Percentiles rank a stretch among this genome's conserved stretches.
Conservation (phyloP, 2,888 invertebrate species). For the Melanostoma scalare region DNA sequence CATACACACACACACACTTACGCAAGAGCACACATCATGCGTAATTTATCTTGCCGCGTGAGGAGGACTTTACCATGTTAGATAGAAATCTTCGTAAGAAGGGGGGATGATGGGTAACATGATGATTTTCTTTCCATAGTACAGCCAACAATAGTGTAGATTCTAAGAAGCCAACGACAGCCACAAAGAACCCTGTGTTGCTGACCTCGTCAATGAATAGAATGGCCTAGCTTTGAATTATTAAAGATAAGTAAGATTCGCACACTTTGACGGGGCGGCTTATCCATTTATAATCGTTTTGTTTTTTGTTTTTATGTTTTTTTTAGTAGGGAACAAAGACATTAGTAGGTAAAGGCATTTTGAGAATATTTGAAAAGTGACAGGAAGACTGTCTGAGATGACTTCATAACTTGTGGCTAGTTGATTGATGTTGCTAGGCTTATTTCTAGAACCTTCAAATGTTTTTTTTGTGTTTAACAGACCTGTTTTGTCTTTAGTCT, state of each 20-base stretch:
- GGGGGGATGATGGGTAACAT: not conserved
- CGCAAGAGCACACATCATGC: not conserved
- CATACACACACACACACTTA: not conserved
- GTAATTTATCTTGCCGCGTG: slow-evolving; percentile 15
- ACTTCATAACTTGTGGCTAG: slow-evolving; percentile 17
- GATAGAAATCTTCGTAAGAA: not conserved
- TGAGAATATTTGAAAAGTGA: not conserved
- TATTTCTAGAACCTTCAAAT: too few relatives aligned
- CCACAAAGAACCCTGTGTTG: slow-evolving; percentile 30
- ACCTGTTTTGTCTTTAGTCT: too few relatives aligned
- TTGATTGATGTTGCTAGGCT: slow-evolving; percentile 20
- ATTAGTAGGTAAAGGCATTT: too few relatives aligned
- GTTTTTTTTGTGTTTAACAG: too few relatives aligned
- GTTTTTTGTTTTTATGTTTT: slow-evolving; percentile 1
- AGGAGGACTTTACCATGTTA: slow-evolving; percentile 1
- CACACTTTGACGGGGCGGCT: not conserved
- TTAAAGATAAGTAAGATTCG: slow-evolving; percentile 31
- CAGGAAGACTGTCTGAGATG: not conserved
- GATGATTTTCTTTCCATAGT: not conserved
- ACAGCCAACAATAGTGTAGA: not conserved
- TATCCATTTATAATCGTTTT: not conserved
- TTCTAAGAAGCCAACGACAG: slow-evolving; percentile 1
- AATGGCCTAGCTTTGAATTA: slow-evolving; percentile 31
- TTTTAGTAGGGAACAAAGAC: not conserved
- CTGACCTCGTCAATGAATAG: slow-evolving; percentile 55